phyloP scores from a whole-genome alignment of 2,113 vertebrate genomes.

The Abramis brama region DNA sequence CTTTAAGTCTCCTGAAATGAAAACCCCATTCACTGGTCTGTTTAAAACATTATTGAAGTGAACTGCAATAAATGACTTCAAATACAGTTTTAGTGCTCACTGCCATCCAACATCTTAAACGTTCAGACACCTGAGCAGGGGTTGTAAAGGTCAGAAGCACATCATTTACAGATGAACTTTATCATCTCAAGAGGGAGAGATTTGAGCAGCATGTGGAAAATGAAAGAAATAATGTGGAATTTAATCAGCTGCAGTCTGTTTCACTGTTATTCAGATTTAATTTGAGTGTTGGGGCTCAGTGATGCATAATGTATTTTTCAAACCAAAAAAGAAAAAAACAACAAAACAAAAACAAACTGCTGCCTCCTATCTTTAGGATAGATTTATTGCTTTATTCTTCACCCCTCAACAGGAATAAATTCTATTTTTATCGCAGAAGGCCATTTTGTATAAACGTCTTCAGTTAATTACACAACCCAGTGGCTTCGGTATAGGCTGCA shows the following conservation, averaged over 20 bases:
- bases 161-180: slow-evolving; percentile 26
- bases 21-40: neutral
- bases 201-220: slow-evolving; percentile 32
- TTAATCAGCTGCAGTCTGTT: slow-evolving; percentile 34
- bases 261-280: slow-evolving; percentile 25
- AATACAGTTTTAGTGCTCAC: slow-evolving; percentile 20
- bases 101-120: neutral
- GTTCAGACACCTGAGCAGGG: slow-evolving; percentile 18
- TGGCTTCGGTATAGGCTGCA: slow-evolving; percentile 48
- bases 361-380: slow-evolving; percentile 40
- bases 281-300: slow-evolving; percentile 29
- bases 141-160: slow-evolving; percentile 40
- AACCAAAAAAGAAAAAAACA: neutral
- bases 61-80: slow-evolving; percentile 18
- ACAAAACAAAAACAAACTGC: slow-evolving; percentile 33
- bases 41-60: slow-evolving; percentile 14
- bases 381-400: slow-evolving; percentile 48
- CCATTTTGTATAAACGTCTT: slow-evolving; percentile 50
- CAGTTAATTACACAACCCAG: slow-evolving; percentile 61
- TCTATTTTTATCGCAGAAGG: slow-evolving; percentile 51
- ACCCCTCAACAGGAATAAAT: slow-evolving; percentile 41
- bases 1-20: neutral
- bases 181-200: slow-evolving; percentile 10
- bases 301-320: slow-evolving; percentile 52
- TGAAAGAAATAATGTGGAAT: slow-evolving; percentile 24